Conservation (phyloP, 2,888 invertebrate species). For the Criorhina ranunculi region DNA sequence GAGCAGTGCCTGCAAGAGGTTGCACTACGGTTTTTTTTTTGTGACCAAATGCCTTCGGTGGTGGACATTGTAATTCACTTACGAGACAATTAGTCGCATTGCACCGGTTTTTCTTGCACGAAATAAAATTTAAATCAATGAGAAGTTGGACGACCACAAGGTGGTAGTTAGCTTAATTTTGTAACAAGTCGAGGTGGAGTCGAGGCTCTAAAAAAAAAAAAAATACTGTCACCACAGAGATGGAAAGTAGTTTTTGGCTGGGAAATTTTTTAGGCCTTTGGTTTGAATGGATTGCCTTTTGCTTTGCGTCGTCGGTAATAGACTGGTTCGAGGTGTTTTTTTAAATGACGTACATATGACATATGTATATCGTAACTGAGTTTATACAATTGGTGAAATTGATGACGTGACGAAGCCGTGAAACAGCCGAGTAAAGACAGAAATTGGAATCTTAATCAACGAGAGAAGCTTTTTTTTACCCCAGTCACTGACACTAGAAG, state of each 20-base stretch:
- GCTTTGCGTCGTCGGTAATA: neutral
- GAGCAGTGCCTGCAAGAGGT: slow-evolving; percentile 12
- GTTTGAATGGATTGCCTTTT: neutral
- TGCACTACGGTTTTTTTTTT: slow-evolving; percentile 5
- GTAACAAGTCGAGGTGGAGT: slow-evolving; percentile 30
- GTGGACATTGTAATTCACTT: slow-evolving; percentile 45
- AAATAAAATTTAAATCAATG: slow-evolving; percentile 32
- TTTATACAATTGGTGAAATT: neutral
- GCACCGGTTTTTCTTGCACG: slow-evolving; percentile 47
- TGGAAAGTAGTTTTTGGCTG: slow-evolving; percentile 44
- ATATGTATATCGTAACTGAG: neutral
- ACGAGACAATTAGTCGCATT: slow-evolving; percentile 50
- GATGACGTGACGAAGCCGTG: neutral
- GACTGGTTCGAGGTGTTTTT: slow-evolving; percentile 23
- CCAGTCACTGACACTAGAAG: too few species aligned
- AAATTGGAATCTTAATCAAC: too few species aligned
- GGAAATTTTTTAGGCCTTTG: neutral
- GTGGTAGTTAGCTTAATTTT: slow-evolving; percentile 44
- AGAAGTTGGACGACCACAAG: slow-evolving; percentile 4
- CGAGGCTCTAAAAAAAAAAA: slow-evolving; percentile 43
- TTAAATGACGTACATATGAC: slow-evolving; percentile 7
- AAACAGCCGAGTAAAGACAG: too few species aligned
- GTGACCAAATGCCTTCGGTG: neutral
- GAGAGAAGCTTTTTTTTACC: too few species aligned
- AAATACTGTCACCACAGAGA: slow-evolving; percentile 38